These are phyloP conservation scores for Pelusios castaneus DNA, from an alignment of 2,113 vertebrate genomes.

Conservation along the genomic window DNA sequence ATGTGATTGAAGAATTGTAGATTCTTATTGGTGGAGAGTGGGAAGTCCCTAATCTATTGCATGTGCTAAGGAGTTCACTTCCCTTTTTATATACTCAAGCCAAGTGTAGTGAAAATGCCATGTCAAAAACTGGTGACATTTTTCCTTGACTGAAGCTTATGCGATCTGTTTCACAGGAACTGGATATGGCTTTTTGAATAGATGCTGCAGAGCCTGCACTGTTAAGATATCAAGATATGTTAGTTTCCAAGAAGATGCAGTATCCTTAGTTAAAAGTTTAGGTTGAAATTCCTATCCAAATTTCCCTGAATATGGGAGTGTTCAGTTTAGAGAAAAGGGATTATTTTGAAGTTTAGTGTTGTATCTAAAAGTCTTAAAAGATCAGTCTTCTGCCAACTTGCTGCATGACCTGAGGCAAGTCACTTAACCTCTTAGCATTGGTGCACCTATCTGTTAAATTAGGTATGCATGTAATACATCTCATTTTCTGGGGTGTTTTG, in stretches of 20 bases:
- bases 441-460: no score
- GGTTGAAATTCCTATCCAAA: no score
- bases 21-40: not conserved
- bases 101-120: not conserved
- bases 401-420: no score
- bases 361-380: no score
- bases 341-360: no score
- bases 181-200: conserved; percentile 82
- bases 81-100: not conserved
- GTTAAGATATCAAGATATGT: conserved; percentile 83
- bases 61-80: not conserved
- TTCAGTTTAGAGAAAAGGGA: no score
- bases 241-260: conserved; percentile 74
- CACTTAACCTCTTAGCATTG: no score
- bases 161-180: conserved; percentile 81
- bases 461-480: no score
- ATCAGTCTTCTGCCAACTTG: no score
- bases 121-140: not conserved
- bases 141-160: conserved; percentile 1
- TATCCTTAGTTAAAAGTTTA: conserved; percentile 72
- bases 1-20: not conserved
- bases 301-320: no score
- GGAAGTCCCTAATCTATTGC: not conserved
- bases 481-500: no score
- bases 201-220: conserved; percentile 81